Evolutionary conservation across 2,113 vertebrate species (phyloP).

Genomic region (Sitta europaea): DNA sequence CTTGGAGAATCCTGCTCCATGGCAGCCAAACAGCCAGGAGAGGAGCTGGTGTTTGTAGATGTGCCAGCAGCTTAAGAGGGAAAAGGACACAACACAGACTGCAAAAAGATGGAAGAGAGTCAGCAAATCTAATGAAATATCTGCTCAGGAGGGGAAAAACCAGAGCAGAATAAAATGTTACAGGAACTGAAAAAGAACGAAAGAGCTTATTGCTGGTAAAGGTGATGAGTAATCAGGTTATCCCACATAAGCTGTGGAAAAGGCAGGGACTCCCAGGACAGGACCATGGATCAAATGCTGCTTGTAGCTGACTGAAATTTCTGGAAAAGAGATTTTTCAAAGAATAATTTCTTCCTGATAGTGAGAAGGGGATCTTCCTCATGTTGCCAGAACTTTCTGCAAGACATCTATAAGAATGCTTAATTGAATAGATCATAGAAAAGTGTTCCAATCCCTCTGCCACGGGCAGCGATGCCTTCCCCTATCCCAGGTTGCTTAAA

Average conservation of each 20-base stretch:
- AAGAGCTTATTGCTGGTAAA: not conserved
- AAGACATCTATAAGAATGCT: not conserved
- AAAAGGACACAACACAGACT: not conserved
- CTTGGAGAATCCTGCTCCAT: not conserved
- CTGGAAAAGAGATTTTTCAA: not conserved
- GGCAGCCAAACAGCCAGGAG: not conserved
- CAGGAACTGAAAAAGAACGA: not conserved
- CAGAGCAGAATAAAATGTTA: not conserved
- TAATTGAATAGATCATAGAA: not conserved
- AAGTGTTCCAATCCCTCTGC: too few relatives aligned
- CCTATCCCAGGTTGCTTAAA: not conserved
- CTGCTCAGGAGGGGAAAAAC: not conserved
- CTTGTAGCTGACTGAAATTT: not conserved
- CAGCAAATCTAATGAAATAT: not conserved
- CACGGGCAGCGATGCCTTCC: not conserved
- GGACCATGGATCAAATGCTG: not conserved
- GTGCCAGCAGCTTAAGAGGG: not conserved
- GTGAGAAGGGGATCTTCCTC: not conserved
- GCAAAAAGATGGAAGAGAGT: not conserved
- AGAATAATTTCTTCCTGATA: not conserved
- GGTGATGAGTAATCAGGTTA: not conserved
- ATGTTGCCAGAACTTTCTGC: not conserved
- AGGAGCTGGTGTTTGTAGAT: not conserved
- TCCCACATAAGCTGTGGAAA: not conserved
- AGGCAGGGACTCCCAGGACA: not conserved